These are phyloP conservation scores for Aurelia aurita complex sp. Pacific DNA, from an alignment of 30 jellyfish, hydroid and myxozoan species.

Conservation along the genomic window DNA sequence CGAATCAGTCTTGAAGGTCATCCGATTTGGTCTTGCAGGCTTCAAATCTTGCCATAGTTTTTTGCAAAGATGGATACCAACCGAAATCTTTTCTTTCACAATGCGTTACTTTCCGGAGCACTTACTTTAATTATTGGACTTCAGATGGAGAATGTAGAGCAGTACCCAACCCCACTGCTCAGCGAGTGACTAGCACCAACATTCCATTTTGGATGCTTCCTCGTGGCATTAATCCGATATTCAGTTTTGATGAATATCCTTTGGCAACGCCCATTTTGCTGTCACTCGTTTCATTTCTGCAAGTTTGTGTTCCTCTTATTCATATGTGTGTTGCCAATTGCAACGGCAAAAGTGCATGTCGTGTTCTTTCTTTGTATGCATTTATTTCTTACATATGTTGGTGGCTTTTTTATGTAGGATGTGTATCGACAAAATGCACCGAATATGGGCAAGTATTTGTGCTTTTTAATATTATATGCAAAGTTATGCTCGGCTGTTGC, in stretches of 20 bases:
- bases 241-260: slow-evolving; percentile 27
- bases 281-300: slow-evolving; percentile 16
- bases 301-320: slow-evolving; percentile 24
- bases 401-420: slow-evolving; percentile 26
- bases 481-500: slow-evolving; percentile 23
- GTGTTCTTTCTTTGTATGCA: slow-evolving; percentile 45
- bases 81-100: slow-evolving; percentile 41
- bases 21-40: slow-evolving; percentile 8
- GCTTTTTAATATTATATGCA: slow-evolving; percentile 19
- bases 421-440: slow-evolving; percentile 17
- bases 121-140: not conserved
- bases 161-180: not conserved
- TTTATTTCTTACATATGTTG: slow-evolving; percentile 38
- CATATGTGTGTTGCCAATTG: slow-evolving; percentile 8
- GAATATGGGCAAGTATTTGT: slow-evolving; percentile 24
- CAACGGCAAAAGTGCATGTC: slow-evolving; percentile 30
- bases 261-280: slow-evolving; percentile 20
- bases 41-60: slow-evolving; percentile 31
- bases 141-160: not conserved
- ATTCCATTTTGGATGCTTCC: not conserved
- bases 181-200: not conserved
- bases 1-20: not conserved
- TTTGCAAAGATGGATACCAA: slow-evolving; percentile 35
- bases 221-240: not conserved
- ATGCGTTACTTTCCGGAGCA: not conserved